Base-by-base conservation (phyloP, 2,888 invertebrate genomes). In the Aphidoletes aphidimyza region DNA sequence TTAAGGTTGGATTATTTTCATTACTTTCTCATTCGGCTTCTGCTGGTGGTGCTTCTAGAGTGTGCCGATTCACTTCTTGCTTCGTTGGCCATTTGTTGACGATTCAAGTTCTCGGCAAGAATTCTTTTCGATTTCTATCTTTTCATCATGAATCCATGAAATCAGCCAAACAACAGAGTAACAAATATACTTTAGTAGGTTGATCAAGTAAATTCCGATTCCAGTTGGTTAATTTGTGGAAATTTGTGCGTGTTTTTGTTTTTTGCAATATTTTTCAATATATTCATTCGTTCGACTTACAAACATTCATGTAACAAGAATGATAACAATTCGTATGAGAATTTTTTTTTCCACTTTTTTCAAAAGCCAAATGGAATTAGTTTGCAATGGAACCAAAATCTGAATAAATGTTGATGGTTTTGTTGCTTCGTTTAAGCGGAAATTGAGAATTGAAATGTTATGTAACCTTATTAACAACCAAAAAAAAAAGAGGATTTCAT, bases 1-100 rank as follows among this genome's bases (percentile, higher is more conserved):
- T 37, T 37, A 81, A 37, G 81, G 81, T 37, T 81, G 81, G 81
- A 9, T 81, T 81, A 81, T 81, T 81, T 81, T 81, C 81, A 81
- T 81, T 81, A 81, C 81, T 81, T 81, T 81, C 81, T 81, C 81
- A 81, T 81, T 37, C 37, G n/a, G 37, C 22, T 34, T 69, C 34
- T 30, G n/a, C n/a, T n/a, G n/a, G n/a, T n/a, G n/a, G n/a, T n/a
- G n/a, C n/a, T n/a, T n/a, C n/a, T n/a, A n/a, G n/a, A n/a, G n/a
- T n/a, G n/a, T 69, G n/a, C 30, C 30, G 69, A 69, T 69, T 69
- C 69, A 69, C 69, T 11, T 42, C 42, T 42, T 42, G 42, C 42
- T 42, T 69, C 69, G 69, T 34, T 69, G 30, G 30, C 34, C 69
- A 34, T 69, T 69, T 34, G 26, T 17, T 47, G 17, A 14, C 8